phyloP scores from a whole-genome alignment of 1,140 invertebrate species.

The Druon quercuslanigerum region DNA sequence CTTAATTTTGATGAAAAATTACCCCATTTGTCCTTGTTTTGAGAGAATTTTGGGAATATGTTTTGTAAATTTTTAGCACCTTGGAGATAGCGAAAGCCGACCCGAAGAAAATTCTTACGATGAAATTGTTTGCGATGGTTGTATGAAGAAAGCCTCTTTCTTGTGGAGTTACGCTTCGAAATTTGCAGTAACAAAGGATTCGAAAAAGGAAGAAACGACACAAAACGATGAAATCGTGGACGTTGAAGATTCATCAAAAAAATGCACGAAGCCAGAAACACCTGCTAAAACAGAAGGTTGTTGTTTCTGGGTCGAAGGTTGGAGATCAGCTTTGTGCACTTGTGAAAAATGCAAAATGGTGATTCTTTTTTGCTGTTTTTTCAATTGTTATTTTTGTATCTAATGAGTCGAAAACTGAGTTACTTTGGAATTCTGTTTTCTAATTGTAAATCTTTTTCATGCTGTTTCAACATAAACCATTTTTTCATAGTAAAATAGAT shows the following conservation, averaged over 20 bases:
- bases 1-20: too few relatives aligned
- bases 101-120: constrained; percentile 80
- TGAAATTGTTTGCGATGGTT: constrained; percentile 87
- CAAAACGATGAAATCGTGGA: constrained; percentile 57
- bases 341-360: constrained; percentile 78
- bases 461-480: too few relatives aligned
- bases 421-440: too few relatives aligned
- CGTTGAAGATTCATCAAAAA: constrained; percentile 45
- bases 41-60: neutral
- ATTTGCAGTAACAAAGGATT: constrained; percentile 46
- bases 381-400: too few relatives aligned
- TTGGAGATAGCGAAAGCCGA: constrained; percentile 78
- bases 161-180: constrained; percentile 82
- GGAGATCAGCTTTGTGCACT: constrained; percentile 85
- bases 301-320: constrained; percentile 83
- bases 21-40: too few relatives aligned
- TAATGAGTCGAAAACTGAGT: too few relatives aligned
- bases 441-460: too few relatives aligned
- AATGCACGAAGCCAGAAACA: constrained; percentile 63
- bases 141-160: constrained; percentile 86
- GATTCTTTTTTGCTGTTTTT: constrained; percentile 5
- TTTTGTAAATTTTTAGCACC: constrained; percentile 77
- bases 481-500: too few relatives aligned
- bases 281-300: constrained; percentile 56
- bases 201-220: constrained; percentile 40